Evolutionary conservation across 1,140 invertebrate species (phyloP), one percentile per base, ranked within the genome.

Genomic region (Hetaerina americana): DNA sequence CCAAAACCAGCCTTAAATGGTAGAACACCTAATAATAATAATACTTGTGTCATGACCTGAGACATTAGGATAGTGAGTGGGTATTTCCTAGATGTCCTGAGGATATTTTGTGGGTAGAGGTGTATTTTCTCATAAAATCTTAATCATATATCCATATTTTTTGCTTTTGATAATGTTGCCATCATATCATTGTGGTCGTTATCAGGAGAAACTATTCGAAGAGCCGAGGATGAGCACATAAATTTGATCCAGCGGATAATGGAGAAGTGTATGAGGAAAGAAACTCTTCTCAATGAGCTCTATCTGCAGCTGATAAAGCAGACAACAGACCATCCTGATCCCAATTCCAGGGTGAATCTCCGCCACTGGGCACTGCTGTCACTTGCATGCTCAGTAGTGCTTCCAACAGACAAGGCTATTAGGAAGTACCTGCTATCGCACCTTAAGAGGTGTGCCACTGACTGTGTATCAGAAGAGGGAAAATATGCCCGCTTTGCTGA

Each of bases 401-500:
- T 95, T 25, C 95, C 95, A 40, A 88, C 92, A 0, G 89, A 92
- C 76, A 91, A 92, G 77, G 84, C 89, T 0, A 85, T 97, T 72
- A 84, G 94, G 40, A 90, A 94, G 72, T 94, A 97, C 81, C 84
- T 98, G n/a, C 89, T 95, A 26, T 88, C 93, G 10, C 96, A 97
- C 82, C 82, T 98, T 69, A 90, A 95, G 75, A 87, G 93, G 75
- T 95, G 94, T 78, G 88, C 92, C 27, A 90, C 92, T 68, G 95
- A 97, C 80, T 90, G 89, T 74, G 89, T 96, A 22, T 92, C 92
- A 0, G 94, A 97, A 78, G 95, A 97, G 79, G 95, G 94, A 5
- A 95, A 95, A 82, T 98, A 93, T 81, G 94, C 96, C 5, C 83
- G 95, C 76, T 95, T 97, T 79, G 93, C 94, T 27, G 92, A 97